Evolutionary conservation across 1,140 invertebrate species (phyloP), one percentile per base, ranked within the genome.

Genomic region (Rhyacophila brunnea): DNA sequence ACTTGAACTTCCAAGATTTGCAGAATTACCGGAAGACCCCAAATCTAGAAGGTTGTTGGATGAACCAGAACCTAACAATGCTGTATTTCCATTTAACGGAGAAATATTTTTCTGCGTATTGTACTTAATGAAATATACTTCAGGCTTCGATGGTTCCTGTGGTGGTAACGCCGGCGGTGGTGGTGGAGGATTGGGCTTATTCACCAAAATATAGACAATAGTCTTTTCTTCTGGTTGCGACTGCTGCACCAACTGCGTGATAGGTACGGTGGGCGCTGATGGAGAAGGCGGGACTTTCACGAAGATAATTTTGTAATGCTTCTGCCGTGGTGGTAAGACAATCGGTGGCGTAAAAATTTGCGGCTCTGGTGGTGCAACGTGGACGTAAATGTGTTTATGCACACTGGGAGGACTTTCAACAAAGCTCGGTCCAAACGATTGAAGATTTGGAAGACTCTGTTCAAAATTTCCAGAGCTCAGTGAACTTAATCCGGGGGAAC

Each of bases 271-370:
- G 9, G 88, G 88, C 9, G 88, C 85, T 1, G 88, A 88, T 53
- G 89, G 86, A 1, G 87, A 87, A 28, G 23, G 9, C 38, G 90
- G 90, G 1, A 90, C 89, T 74, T 92, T 92, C 69, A 93, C 92
- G 79, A 93, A 92, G 28, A 93, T 88, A 64, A 93, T 92, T 72
- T 92, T 92, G 82, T 92, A 93, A 68, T 93, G 90, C 68, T 93
- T 93, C 68, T 91, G 89, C 23, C 3, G 4, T 11, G 90, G 87
- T 7, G 89, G 84, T 43, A 85, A 82, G 19, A 85, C 81, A 43
- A 11, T 11, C 6, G 80, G 74, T 4, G 87, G 83, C 1, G 82
- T 77, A 32, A 82, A 82, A 68, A 87, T 85, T 66, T 88, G 86
- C 1, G 87, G 87, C 71, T 92, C 90, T 68, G 89, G 89, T 14